Evolutionary conservation across 2,113 vertebrate species (phyloP).

Genomic region (Erinaceus europaeus): DNA sequence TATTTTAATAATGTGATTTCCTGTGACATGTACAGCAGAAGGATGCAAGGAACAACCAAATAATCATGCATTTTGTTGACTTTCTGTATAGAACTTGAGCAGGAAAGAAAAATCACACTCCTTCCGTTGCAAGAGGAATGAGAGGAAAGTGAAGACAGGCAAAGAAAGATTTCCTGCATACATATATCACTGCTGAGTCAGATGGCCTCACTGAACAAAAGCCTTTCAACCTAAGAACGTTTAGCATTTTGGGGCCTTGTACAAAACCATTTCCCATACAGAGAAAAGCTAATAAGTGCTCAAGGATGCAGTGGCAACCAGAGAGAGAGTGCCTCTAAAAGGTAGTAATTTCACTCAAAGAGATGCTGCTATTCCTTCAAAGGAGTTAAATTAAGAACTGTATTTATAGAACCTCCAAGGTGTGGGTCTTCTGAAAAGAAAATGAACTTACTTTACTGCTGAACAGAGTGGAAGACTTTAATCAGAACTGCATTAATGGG

Average conservation of each 20-base stretch:
- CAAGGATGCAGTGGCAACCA: slow-evolving; percentile 6
- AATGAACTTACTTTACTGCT: slow-evolving; percentile 57
- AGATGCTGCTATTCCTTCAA: slow-evolving; percentile 50
- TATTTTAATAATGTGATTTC: slow-evolving; percentile 45
- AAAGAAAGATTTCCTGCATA: slow-evolving; percentile 28
- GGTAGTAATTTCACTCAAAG: slow-evolving; percentile 57
- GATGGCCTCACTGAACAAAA: background rate
- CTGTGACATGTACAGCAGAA: background rate
- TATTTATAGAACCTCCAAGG: slow-evolving; percentile 65
- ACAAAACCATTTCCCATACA: slow-evolving; percentile 40
- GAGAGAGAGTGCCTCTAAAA: slow-evolving; percentile 56
- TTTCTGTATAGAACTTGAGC: slow-evolving; percentile 32
- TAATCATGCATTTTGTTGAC: slow-evolving; percentile 42
- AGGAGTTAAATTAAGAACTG: slow-evolving; percentile 56
- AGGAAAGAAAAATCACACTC: slow-evolving; percentile 40
- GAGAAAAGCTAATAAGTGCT: slow-evolving; percentile 50
- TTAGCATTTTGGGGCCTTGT: background rate
- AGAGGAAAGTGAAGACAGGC: slow-evolving; percentile 9
- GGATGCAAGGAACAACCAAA: background rate
- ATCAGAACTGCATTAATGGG: slow-evolving; percentile 59
- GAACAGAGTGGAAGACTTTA: slow-evolving; percentile 32
- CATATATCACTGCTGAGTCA: slow-evolving; percentile 55
- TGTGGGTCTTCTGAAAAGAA: slow-evolving; percentile 58
- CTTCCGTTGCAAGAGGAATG: slow-evolving; percentile 37
- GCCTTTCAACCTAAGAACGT: slow-evolving; percentile 54